Base-by-base conservation (phyloP, 2,888 invertebrate species). In the Chromoteleia sp. region DNA sequence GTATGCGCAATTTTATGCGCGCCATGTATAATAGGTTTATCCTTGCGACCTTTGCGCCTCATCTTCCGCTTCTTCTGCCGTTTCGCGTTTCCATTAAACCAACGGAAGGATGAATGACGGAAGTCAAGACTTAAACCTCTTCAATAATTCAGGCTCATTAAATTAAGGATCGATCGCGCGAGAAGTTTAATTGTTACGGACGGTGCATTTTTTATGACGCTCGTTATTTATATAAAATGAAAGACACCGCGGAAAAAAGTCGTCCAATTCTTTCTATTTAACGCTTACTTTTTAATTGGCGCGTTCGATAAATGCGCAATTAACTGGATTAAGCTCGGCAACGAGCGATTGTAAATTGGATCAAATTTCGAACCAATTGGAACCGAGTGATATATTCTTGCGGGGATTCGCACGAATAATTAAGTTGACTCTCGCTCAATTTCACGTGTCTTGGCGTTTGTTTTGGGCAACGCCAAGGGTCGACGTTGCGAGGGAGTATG, bases 1-100 rank as follows among this genome's bases (percentile, higher is more conserved):
- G 74, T 68, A 61, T 61, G 79, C 33, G 73, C 79, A 54, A 80
- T 80, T 73, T 76, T 73, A 79, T 71, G 43, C 50, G 50, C 65
- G 39, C 50, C 58, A 21, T 75, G 61, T 61, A 59, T 68, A 74
- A 79, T 59, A 41, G 73, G 59, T 73, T 79, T 80, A 68, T 80
- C 56, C 68, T 80, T 74, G 45, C 68, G 79, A 73, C 73, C 61
- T 77, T 70, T 77, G 70, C 54, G 54, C 59, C 78, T 56, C 65
- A 65, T 74, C 61, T 63, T 74, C 67, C 79, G 73, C 73, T 71
- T 65, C 68, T 68, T 68, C 52, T 33, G 59, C 54, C 21, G 39
- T 77, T 48, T 50, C 54, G 30, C 71, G 71, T 68, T 76, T 68
- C 50, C 25, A 48, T 56, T 59, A 48, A 65, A 48, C 14, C 58